These are phyloP conservation scores for Malurus melanocephalus DNA, from an alignment of 2,113 vertebrate genomes.

Conservation along the genomic window DNA sequence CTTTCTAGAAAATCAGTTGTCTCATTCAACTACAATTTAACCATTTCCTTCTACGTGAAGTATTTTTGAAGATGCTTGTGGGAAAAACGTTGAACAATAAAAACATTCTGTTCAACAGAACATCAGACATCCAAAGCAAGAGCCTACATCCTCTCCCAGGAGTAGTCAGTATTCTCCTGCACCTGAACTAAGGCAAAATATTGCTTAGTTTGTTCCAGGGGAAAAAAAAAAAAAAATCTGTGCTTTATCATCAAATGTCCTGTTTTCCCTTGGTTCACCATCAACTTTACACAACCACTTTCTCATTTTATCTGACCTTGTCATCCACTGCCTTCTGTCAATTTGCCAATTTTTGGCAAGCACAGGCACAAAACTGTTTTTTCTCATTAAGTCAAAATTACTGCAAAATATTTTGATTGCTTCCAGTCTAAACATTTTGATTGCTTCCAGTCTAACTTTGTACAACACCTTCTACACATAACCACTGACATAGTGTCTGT, in stretches of 20 bases:
- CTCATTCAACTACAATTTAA: background rate
- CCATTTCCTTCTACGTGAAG: background rate
- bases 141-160: background rate
- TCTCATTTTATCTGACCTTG: background rate
- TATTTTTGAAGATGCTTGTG: background rate
- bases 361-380: background rate
- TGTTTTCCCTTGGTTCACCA: background rate
- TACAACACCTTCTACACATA: background rate
- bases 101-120: background rate
- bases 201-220: background rate
- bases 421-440: background rate
- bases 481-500: background rate
- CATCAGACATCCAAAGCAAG: background rate
- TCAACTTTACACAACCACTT: background rate
- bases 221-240: background rate
- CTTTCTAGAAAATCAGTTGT: background rate
- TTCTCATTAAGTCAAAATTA: background rate
- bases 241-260: background rate
- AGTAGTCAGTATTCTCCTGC: background rate
- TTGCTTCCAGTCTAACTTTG: background rate
- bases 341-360: background rate
- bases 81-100: background rate
- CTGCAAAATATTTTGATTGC: background rate
- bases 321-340: accelerated
- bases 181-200: background rate